Percentiles rank a stretch among this genome's conserved stretches.
These are phyloP conservation scores for Sitta europaea DNA, from an alignment of 2,113 vertebrate species.

Conservation along the genomic window DNA sequence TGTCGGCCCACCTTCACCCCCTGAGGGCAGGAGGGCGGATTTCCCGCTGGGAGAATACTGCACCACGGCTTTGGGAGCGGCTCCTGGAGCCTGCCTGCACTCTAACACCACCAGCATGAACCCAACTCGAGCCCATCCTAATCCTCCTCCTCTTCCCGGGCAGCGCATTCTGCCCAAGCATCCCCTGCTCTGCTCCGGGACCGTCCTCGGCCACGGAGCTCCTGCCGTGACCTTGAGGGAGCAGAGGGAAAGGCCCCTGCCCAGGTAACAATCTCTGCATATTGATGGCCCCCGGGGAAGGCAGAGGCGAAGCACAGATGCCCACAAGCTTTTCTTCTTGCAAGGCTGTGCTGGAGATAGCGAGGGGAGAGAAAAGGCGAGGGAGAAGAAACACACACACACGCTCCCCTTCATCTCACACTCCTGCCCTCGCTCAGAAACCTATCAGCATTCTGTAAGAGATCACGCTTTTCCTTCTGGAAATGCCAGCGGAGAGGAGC, in stretches of 20 bases:
- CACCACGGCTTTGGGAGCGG: fast-evolving
- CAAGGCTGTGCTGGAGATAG: not conserved
- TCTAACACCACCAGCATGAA: fast-evolving
- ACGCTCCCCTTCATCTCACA: not conserved
- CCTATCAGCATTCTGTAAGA: not conserved
- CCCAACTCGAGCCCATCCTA: not conserved
- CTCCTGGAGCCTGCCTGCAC: not conserved
- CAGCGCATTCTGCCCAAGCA: not conserved
- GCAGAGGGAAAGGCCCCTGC: not conserved
- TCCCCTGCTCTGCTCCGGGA: not conserved
- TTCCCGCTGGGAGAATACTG: not conserved
- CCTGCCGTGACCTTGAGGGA: not conserved
- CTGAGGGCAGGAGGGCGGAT: not conserved
- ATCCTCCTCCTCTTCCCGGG: not conserved
- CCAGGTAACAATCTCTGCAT: not conserved
- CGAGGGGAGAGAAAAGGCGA: not conserved
- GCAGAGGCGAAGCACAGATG: not conserved
- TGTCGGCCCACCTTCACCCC: fast-evolving
- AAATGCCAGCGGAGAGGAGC: not conserved
- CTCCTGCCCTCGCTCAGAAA: not conserved
- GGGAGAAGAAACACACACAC: not conserved
- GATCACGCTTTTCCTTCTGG: not conserved
- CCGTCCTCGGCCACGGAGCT: not conserved
- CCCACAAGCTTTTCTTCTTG: conserved; percentile 1
- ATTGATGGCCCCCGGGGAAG: not conserved